Percentiles rank a stretch among this genome's conserved stretches.
These are phyloP conservation scores for Plotosus lineatus DNA, from an alignment of 2,113 vertebrate species.

Conservation along the genomic window DNA sequence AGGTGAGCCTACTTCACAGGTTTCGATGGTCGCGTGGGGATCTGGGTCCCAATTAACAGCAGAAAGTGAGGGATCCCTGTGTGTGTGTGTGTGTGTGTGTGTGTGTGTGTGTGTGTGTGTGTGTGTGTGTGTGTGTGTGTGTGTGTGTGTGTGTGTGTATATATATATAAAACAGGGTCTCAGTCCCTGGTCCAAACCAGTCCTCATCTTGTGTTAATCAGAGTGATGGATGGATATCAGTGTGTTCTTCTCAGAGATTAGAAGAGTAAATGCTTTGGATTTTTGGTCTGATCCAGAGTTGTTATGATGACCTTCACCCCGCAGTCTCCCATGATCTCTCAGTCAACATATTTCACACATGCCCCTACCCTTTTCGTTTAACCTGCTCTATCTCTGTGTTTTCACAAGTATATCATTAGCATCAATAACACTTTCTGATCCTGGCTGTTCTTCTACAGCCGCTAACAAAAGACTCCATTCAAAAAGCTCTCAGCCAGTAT, in stretches of 20 bases:
- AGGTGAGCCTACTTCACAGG: no score
- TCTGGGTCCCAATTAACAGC: no score
- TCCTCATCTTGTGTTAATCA: conserved; percentile 18
- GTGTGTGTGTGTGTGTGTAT: no score
- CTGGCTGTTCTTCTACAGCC: conserved; percentile 45
- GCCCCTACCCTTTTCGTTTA: conserved; percentile 58
- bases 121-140: no score
- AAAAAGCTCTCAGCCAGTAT: conserved; percentile 42
- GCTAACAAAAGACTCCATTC: conserved; percentile 54
- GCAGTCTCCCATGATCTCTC: conserved; percentile 57
- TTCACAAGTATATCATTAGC: conserved; percentile 63
- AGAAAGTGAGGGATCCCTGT: no score
- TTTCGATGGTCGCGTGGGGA: no score
- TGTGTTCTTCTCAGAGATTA: conserved; percentile 39
- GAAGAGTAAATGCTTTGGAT: conserved; percentile 52
- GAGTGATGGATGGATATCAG: conserved; percentile 2
- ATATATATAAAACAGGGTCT: no score
- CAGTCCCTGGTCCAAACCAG: conserved; percentile 1
- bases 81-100: no score
- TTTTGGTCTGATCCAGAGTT: conserved; percentile 60
- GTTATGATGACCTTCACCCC: conserved; percentile 65
- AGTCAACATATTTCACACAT: conserved; percentile 67
- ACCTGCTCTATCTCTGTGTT: conserved; percentile 64
- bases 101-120: no score
- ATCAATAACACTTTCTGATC: conserved; percentile 61